Conservation (phyloP, 2,113 vertebrate genomes). For the Coryphaenoides rupestris region DNA sequence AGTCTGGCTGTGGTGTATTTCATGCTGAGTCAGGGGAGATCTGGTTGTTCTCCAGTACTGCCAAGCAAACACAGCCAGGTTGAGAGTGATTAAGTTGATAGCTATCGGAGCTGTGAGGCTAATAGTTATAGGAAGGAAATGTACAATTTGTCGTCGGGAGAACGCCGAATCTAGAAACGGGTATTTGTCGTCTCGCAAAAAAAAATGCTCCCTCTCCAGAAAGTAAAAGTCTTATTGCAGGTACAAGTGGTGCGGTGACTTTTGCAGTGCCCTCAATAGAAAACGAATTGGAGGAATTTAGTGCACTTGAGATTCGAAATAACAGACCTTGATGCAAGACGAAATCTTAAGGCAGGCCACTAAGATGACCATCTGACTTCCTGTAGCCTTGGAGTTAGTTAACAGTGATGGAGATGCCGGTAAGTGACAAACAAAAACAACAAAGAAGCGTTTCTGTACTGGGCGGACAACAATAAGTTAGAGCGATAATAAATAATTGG, state of each 20-base stretch:
- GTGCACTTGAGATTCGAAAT: too few species aligned
- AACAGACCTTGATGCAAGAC: too few species aligned
- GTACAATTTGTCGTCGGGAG: slow-evolving; percentile 19
- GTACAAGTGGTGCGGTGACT: slow-evolving; percentile 23
- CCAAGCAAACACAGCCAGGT: too few species aligned
- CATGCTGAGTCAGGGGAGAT: slow-evolving; percentile 51
- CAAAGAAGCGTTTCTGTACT: slow-evolving; percentile 14
- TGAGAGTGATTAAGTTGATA: too few species aligned
- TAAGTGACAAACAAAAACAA: slow-evolving; percentile 14
- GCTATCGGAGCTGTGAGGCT: too few species aligned
- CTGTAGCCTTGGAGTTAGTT: slow-evolving; percentile 67
- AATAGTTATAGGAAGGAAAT: slow-evolving; percentile 21
- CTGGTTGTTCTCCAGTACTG: slow-evolving; percentile 24
- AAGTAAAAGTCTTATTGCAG: slow-evolving; percentile 17
- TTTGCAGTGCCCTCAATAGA: slow-evolving; percentile 15
- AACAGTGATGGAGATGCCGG: slow-evolving; percentile 58
- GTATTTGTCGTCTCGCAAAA: too few species aligned
- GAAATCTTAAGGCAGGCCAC: slow-evolving; percentile 23
- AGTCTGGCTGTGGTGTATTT: slow-evolving; percentile 29
- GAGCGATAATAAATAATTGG: too few species aligned
- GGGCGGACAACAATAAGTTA: too few species aligned
- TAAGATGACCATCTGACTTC: slow-evolving; percentile 35
- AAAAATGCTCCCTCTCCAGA: too few species aligned
- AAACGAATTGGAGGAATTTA: too few species aligned
- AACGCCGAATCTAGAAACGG: neutral